Evolutionary conservation across 2,888 invertebrate species (phyloP), one percentile per base, ranked within the genome.

Genomic region (Leptopilina drosophilae): DNA sequence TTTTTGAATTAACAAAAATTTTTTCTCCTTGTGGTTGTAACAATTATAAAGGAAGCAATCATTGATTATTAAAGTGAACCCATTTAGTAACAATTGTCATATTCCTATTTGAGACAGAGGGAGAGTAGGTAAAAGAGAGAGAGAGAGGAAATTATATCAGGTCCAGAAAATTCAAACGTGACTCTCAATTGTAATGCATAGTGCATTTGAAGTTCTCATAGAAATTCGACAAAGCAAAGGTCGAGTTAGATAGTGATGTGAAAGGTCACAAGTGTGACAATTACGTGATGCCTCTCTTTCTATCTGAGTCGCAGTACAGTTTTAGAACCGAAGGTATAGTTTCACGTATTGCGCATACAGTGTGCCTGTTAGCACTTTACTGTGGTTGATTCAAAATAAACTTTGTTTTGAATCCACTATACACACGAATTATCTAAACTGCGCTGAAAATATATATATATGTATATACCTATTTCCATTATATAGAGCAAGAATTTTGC

Each of bases 241-340:
- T 83, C 85, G 81, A 86, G 85, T 85, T 84, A 85, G 53, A n/a
- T 53, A 26, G 86, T 79, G 83, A 86, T 80, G 83, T 85, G 85
- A 83, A 86, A 86, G 82, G 86, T 83, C 82, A 83, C 82, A 82
- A 80, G 81, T 82, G 85, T 84, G 86, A 87, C 85, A 86, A 86
- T 86, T 85, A 84, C 85, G 56, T 56, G n/a, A 56, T 73, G 40
- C 26, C 69, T 64, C 81, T 46, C 77, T 76, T 49, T 76, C 75
- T 33, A 53, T 81, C 62, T 73, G 11, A 33, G 69, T 33, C 64
- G 20, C 20, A 40, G 64, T 49, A 49, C 33, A 33, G 33, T 33
- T 33, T 33, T 56, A 46, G 56, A 64, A 76, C 76, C 62, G 20
- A 56, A 79, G 64, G 62, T 62, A 62, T 26, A 73, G 53, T 33